Evolutionary conservation across 2,797 vertebrate genomes (phyloP), one percentile per base, ranked within the genome.

Genomic region (Amphiprion clarkii): DNA sequence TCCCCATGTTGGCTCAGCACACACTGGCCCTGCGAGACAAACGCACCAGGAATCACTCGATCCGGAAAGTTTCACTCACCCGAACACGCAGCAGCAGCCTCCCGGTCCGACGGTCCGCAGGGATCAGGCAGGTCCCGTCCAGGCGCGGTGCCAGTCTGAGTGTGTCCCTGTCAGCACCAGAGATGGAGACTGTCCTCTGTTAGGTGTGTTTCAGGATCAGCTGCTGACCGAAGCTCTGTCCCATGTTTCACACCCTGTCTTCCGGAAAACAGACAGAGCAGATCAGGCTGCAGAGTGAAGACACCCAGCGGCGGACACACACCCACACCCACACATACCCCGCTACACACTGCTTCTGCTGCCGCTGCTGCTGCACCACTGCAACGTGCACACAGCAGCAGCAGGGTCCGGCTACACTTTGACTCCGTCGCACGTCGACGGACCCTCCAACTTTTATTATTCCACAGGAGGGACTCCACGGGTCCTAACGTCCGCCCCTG

Each of bases 401-500:
- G 2, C 17, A 9, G 25, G 16, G 55, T 39, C 44, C 8, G 57
- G 33, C 21, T 65, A 6, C 68, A 40, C 75, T 53, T 29, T 13
- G 3, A 71, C 51, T 55, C 60, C 52, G 72, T 56, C 55, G 65
- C 78, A 44, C 78, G 79, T 72, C 71, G 21, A 63, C 71, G 14
- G 60, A 54, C 33, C 79, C 83, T 60, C 36, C 71, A 93, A 93
- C 91, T 93, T 93, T 92, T 87, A 83, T 85, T 84, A 79, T 87
- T 58, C 81, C 54, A 69, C 60, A 58, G 14, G 67, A 61, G 61
- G n/a, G 39, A 13, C 66, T 33, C 79, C 75, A n/a, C 0, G 87
- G 90, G 91, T 93, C 91, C 87, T 93, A 93, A 88, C 7, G 78
- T 4, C 90, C 91, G 82, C 78, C 88, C n/a, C 2, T 56, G 91